Evolutionary conservation across 2,113 vertebrate species (phyloP), one percentile per base, ranked within the genome.

Genomic region (Dendrocopos noguchii): DNA sequence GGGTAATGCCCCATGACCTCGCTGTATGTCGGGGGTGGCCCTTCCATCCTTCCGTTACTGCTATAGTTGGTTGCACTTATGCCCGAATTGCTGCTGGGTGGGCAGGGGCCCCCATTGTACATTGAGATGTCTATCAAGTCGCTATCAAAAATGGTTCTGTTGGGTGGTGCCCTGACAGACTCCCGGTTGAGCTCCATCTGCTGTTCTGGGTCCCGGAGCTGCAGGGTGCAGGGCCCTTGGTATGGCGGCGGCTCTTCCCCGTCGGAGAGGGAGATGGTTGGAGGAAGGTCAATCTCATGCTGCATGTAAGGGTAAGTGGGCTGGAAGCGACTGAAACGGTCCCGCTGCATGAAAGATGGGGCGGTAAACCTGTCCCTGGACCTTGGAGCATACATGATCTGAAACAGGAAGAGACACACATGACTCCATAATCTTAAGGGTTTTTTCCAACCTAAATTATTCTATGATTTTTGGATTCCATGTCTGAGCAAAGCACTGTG

Each of bases 111-210:
- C 46, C 98, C 98, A 79, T 91, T 97, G 94, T 98, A 98, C 97
- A 98, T 97, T 2, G 98, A 98, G 92, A 98, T 90, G 96, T 99
- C 99, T 95, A 99, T 99, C 96, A 99, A 98, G 95, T 99, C 99
- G 76, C 99, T 99, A 98, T 99, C 98, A 88, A 99, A 99, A 97
- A 99, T 98, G 97, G 99, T 99, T 95, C 99, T 97, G 98, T 99
- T 99, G 95, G 99, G 99, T 0, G 99, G 99, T 5, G 99, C 99
- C 95, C 99, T 97, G 93, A 99, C 99, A 3, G 99, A 99, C 94
- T 99, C 99, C 4, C 99, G 97, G 97, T 99, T 99, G 74, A 99
- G 98, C 97, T 99, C 99, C 98, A 99, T 98, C 97, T 99, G 99
- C 96, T 99, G 99, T 89, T 99, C 99, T 1, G 99, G 99, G 97